Percentiles rank a stretch among this genome's conserved stretches.
Conservation (phyloP, 2,888 invertebrate species). For the Bembecia ichneumoniformis region DNA sequence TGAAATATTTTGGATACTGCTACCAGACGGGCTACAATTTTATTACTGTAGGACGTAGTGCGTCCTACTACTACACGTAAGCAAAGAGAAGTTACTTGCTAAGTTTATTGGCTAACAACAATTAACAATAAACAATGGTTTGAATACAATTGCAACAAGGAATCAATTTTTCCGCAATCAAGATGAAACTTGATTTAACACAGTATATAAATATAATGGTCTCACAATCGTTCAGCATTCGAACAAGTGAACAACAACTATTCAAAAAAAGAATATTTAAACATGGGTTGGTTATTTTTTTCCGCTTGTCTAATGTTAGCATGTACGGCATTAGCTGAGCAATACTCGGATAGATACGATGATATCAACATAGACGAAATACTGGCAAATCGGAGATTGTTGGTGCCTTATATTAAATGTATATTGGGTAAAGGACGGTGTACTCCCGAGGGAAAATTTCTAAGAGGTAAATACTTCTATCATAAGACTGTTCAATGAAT, state of each 20-base stretch:
- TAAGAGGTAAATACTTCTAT: slow-evolving; percentile 64
- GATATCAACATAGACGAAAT: slow-evolving; percentile 76
- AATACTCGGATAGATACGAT: slow-evolving; percentile 74
- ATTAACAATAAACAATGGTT: slow-evolving; percentile 2
- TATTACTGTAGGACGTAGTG: too few relatives aligned
- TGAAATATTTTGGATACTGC: too few relatives aligned
- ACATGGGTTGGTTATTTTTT: slow-evolving; percentile 26
- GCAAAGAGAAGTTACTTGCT: too few relatives aligned
- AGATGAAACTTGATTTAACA: background rate
- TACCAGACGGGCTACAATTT: too few relatives aligned
- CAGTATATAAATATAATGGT: background rate
- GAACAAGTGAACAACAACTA: background rate
- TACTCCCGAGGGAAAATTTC: slow-evolving; percentile 74
- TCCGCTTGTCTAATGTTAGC: slow-evolving; percentile 7
- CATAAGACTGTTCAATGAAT: slow-evolving; percentile 42
- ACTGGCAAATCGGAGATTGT: slow-evolving; percentile 71
- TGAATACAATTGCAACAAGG: background rate
- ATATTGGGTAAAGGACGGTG: slow-evolving; percentile 70
- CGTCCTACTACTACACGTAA: too few relatives aligned
- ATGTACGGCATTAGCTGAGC: slow-evolving; percentile 7
- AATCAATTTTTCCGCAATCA: background rate
- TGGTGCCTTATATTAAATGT: slow-evolving; percentile 77
- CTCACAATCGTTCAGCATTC: background rate
- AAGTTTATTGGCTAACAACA: background rate
- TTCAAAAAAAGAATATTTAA: too few relatives aligned